A percentile compares a stretch with the other conserved stretches of the same genome.
phyloP scores from a whole-genome alignment of 2,888 invertebrate species.

The Melieria omissa region DNA sequence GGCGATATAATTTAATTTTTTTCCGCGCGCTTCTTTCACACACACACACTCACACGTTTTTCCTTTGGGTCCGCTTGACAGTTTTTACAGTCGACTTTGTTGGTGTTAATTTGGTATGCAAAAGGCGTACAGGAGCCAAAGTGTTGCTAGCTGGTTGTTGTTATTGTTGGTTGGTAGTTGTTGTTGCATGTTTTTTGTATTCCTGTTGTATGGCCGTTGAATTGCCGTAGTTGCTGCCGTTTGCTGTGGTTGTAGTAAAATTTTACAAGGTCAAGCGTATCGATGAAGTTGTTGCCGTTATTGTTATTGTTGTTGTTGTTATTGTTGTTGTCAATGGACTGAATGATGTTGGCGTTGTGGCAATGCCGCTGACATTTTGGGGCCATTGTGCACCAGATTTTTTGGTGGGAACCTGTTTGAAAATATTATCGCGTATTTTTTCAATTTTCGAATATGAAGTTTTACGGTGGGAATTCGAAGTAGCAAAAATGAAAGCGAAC shows the following conservation, averaged over 20 bases:
- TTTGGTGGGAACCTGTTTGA: constrained; percentile 34
- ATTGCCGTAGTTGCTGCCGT: background rate
- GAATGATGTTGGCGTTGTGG: too few relatives aligned
- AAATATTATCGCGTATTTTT: constrained; percentile 33
- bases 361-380: too few relatives aligned
- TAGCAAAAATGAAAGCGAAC: background rate
- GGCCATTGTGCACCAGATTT: background rate
- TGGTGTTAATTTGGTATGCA: constrained; percentile 61
- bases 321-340: too few relatives aligned
- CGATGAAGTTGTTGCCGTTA: constrained; percentile 24
- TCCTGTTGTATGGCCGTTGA: background rate
- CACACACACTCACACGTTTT: background rate
- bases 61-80: background rate
- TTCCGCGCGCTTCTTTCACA: constrained; percentile 7
- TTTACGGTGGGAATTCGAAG: background rate
- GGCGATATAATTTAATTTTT: constrained; percentile 29
- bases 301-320: too few relatives aligned
- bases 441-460: background rate
- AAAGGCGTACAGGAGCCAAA: constrained; percentile 56
- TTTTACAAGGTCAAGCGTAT: constrained; percentile 56
- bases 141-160: constrained; percentile 44
- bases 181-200: constrained; percentile 5
- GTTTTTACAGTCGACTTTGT: background rate
- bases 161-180: constrained; percentile 26
- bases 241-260: constrained; percentile 45